A percentile compares a stretch with the other conserved stretches of the same genome.
phyloP scores from a whole-genome alignment of 2,888 invertebrate genomes.

The Linnaemya vulpina region DNA sequence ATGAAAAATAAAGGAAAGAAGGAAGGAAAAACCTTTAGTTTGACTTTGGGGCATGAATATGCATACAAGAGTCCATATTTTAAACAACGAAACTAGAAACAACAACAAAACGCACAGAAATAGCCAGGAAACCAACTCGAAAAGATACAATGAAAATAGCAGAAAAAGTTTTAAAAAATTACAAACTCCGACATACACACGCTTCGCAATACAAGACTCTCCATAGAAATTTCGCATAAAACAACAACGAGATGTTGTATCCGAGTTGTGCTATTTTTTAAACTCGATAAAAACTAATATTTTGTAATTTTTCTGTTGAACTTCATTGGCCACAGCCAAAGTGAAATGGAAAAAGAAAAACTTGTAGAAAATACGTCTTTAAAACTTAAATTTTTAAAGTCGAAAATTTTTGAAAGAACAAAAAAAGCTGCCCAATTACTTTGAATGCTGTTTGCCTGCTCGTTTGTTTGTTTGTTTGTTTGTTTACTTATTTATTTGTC shows the following conservation, averaged over 20 bases:
- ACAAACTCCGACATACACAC: constrained; percentile 16
- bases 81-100: constrained; percentile 51
- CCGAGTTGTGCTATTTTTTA: not conserved
- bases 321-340: constrained; percentile 42
- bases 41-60: constrained; percentile 71
- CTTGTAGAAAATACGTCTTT: constrained; percentile 24
- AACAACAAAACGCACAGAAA: constrained; percentile 48
- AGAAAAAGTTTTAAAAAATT: constrained; percentile 16
- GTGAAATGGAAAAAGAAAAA: not conserved
- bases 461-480: constrained; percentile 57
- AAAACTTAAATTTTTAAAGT: constrained; percentile 56
- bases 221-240: constrained; percentile 15
- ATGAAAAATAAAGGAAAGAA: constrained; percentile 31
- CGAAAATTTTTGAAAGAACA: constrained; percentile 33
- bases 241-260: constrained; percentile 51
- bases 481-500: constrained; percentile 44
- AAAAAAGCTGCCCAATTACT: constrained; percentile 59
- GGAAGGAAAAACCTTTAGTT: constrained; percentile 56
- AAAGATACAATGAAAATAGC: constrained; percentile 14
- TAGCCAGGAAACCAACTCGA: constrained; percentile 60
- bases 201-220: not conserved
- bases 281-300: constrained; percentile 46
- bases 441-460: constrained; percentile 51
- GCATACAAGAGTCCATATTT: constrained; percentile 68
- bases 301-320: constrained; percentile 39